These are phyloP conservation scores for Leptobrachium leishanense DNA, from an alignment of 2,113 vertebrate genomes.

Conservation along the genomic window DNA sequence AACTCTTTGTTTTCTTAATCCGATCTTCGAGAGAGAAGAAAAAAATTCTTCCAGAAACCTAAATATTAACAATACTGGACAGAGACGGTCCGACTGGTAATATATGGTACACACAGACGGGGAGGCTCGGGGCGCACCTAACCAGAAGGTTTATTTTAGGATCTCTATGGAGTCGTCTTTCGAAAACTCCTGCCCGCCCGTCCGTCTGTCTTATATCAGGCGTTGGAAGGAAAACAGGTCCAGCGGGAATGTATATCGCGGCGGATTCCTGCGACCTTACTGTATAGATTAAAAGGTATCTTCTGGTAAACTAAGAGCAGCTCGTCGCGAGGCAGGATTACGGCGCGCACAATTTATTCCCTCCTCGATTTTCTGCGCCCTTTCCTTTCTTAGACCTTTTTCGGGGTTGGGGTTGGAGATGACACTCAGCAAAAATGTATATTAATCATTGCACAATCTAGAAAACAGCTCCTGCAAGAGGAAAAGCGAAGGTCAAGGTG, in stretches of 20 bases:
- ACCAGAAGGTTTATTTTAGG: constrained; percentile 3
- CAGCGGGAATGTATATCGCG: neutral
- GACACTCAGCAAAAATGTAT: too few relatives aligned
- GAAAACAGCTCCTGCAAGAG: too few relatives aligned
- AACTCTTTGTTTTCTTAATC: too few relatives aligned
- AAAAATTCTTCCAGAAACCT: neutral
- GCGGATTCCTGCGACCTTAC: neutral
- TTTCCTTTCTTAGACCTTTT: too few relatives aligned
- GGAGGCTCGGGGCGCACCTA: neutral
- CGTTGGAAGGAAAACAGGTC: neutral
- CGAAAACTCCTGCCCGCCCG: neutral
- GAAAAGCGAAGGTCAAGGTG: too few relatives aligned
- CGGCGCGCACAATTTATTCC: too few relatives aligned
- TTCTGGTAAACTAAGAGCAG: neutral
- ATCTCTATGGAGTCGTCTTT: constrained; percentile 2
- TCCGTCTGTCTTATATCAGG: neutral
- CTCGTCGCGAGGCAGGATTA: neutral
- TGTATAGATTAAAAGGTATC: neutral
- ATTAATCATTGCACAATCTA: too few relatives aligned
- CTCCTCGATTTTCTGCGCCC: too few relatives aligned
- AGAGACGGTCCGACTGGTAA: neutral
- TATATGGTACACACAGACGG: neutral
- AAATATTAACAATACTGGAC: neutral
- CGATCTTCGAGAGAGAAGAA: too few relatives aligned
- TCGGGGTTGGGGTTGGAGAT: too few relatives aligned